A percentile compares a stretch with the other conserved stretches of the same genome.
Evolutionary conservation across 2,888 invertebrate species (phyloP).

Genomic region (Ctenicera cuprea): DNA sequence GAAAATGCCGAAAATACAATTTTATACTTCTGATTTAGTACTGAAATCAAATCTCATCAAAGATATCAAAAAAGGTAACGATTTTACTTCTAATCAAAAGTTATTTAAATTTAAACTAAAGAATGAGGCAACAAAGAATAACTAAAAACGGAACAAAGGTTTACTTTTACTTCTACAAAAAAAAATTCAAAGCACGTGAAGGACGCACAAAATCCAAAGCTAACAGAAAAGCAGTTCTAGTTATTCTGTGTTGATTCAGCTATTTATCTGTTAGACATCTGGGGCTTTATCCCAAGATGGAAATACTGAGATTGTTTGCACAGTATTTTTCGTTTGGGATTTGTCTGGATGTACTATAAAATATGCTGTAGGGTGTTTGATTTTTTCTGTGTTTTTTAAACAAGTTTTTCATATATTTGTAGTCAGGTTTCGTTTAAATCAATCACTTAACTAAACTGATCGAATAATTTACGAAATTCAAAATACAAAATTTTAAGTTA

Average conservation of each 20-base stretch:
- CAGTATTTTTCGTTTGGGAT: constrained; percentile 7
- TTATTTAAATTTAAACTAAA: not conserved
- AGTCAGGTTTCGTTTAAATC: no score
- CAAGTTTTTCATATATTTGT: no score
- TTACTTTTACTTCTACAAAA: not conserved
- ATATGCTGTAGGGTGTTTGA: not conserved
- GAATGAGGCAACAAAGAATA: not conserved
- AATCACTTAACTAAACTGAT: no score
- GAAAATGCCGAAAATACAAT: constrained; percentile 53
- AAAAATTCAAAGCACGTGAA: constrained; percentile 20
- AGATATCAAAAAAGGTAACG: constrained; percentile 59
- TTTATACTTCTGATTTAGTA: constrained; percentile 56
- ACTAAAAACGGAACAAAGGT: not conserved
- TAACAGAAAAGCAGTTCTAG: constrained; percentile 28
- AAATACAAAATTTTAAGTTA: no score
- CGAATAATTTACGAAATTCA: no score
- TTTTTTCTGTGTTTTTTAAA: no score
- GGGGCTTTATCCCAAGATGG: constrained; percentile 18
- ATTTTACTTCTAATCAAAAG: no score
- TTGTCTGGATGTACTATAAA: not conserved
- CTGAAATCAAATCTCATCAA: constrained; percentile 56
- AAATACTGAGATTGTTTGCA: constrained; percentile 17
- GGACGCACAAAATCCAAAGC: constrained; percentile 20
- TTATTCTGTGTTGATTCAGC: constrained; percentile 32
- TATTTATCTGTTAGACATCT: constrained; percentile 31